Evolutionary conservation across 2,888 invertebrate species (phyloP), one percentile per base, ranked within the genome.

Genomic region (Microctonus brassicae): DNA sequence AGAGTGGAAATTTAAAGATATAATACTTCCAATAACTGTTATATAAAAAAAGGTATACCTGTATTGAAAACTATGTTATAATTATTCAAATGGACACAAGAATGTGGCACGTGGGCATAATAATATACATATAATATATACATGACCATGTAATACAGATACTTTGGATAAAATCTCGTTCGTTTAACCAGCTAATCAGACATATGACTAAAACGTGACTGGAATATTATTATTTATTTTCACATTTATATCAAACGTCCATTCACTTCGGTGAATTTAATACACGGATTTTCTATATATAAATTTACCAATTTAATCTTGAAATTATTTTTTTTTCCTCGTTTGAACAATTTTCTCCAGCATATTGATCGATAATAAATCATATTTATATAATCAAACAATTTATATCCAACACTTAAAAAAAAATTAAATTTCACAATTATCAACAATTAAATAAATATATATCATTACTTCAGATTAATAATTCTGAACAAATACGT

Each of bases 71-170:
- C 17, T 17, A 47, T 6, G 47, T 17, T 47, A 7, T 47, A n/a
- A 55, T 55, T 55, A 55, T 55, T 55, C 55, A 55, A 55, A 55
- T 11, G 11, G 11, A 4, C 26, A 55, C 2, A 55, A 24, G 55
- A 55, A 55, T 55, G 24, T 55, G 55, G 55, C 55, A 55, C 55
- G 55, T 55, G 55, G 55, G 55, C 55, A 55, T 6, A 24, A 24
- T 42, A 42, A 42, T 42, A 42, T 42, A 42, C 7, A 47, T 47
- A 47, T n/a, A 17, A 47, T 47, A 47, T 47, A 36, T 36, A 36
- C 1, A 10, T 10, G 55, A 13, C 55, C 24, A 10, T 11, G 13
- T 13, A 9, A 22, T 22, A 22, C 55, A 55, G 26, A 55, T 55
- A 55, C 55, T 55, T 55, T 55, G 55, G 13, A 55, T 22, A 55